Percentiles rank a stretch among this genome's conserved stretches.
phyloP scores from a whole-genome alignment of 2,888 invertebrate species.

The Chrysotoxum bicinctum region DNA sequence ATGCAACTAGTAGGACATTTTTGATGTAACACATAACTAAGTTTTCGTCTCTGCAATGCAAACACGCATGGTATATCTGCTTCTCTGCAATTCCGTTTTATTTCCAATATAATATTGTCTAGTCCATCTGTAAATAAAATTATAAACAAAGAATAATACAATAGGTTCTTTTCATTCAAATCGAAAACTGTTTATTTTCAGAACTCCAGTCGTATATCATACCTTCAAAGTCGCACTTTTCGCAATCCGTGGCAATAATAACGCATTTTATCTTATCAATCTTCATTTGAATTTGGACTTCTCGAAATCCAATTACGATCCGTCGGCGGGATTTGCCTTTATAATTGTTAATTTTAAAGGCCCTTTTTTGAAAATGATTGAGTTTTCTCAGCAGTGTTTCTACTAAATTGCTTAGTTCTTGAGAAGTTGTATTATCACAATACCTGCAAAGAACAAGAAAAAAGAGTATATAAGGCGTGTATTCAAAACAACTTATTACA shows the following conservation, averaged over 20 bases:
- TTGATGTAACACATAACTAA: conserved; percentile 84
- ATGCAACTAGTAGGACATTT: conserved; percentile 85
- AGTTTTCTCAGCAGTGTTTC: conserved; percentile 83
- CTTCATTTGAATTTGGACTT: conserved; percentile 84
- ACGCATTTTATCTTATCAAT: conserved; percentile 84
- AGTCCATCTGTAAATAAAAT: conserved; percentile 83
- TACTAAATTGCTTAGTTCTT: conserved; percentile 82
- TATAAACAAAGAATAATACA: not conserved
- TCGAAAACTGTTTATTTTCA: not conserved
- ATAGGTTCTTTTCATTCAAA: not conserved
- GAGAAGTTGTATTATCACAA: conserved; percentile 84
- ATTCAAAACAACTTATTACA: no score
- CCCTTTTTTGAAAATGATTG: conserved; percentile 85
- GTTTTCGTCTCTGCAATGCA: conserved; percentile 83
- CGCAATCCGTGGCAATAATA: conserved; percentile 86
- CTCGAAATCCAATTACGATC: conserved; percentile 85
- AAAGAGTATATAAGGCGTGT: no score
- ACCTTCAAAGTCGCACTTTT: conserved; percentile 79
- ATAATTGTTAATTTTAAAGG: conserved; percentile 84
- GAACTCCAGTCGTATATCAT: not conserved
- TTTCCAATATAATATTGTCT: conserved; percentile 83
- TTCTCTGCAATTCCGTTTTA: conserved; percentile 82
- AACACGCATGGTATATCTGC: conserved; percentile 84
- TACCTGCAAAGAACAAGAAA: conserved; percentile 82
- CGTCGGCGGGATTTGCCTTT: conserved; percentile 84